Conservation (phyloP, 2,113 vertebrate genomes). For the Condylura cristata region DNA sequence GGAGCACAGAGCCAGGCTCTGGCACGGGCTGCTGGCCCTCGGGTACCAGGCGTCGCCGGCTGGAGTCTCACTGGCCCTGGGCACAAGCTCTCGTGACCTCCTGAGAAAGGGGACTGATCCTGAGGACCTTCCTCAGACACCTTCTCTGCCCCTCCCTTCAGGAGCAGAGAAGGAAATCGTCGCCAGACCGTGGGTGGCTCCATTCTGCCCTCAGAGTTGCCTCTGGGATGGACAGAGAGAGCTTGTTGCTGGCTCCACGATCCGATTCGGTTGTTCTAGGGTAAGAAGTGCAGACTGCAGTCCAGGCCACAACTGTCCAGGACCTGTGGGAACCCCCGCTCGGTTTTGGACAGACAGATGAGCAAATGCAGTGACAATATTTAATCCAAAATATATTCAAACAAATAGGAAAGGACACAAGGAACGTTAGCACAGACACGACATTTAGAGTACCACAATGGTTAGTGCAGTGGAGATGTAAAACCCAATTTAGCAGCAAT, state of each 20-base stretch:
- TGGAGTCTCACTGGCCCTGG: not conserved
- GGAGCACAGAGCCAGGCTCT: not conserved
- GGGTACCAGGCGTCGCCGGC: not conserved
- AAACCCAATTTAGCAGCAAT: not conserved
- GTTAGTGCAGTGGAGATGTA: not conserved
- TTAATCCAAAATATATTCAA: not conserved
- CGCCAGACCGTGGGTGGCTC: not conserved
- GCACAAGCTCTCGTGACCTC: not conserved
- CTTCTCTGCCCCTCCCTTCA: not conserved
- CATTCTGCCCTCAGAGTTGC: not conserved
- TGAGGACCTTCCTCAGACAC: not conserved
- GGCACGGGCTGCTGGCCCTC: not conserved
- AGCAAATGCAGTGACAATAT: not conserved
- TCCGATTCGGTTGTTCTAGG: not conserved
- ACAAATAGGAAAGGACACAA: not conserved
- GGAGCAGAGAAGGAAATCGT: not conserved
- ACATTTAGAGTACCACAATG: too few relatives aligned
- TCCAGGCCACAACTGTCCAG: not conserved
- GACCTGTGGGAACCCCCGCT: not conserved
- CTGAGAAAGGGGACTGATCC: not conserved
- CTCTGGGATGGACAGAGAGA: not conserved
- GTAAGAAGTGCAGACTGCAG: not conserved
- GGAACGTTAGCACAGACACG: not conserved
- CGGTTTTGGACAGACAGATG: not conserved
- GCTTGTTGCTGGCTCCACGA: not conserved